Percentiles rank a stretch among this genome's conserved stretches.
Evolutionary conservation across 2,888 invertebrate species (phyloP).

Genomic region (Pocota personata): DNA sequence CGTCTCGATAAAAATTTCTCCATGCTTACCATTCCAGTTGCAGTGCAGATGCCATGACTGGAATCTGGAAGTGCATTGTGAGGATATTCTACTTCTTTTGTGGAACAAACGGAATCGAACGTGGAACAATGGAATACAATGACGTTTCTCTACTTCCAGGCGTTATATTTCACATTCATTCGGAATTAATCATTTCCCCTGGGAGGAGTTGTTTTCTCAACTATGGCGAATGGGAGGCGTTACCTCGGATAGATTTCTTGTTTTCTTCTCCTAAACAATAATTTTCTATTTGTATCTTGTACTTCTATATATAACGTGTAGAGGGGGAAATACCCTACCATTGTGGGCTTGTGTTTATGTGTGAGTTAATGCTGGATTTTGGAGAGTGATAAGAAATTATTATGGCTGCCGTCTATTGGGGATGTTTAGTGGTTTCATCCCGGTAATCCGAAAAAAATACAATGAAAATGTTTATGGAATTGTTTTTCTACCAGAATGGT

Average conservation of each 20-base stretch:
- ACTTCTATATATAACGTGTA: not conserved
- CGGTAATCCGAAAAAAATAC: constrained; percentile 21
- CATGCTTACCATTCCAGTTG: constrained; percentile 55
- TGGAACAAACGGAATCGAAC: constrained; percentile 25
- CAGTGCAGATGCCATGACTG: constrained; percentile 53
- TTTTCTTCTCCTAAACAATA: constrained; percentile 45
- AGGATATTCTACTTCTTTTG: not conserved
- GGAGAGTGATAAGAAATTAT: constrained; percentile 66
- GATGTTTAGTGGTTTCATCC: constrained; percentile 32
- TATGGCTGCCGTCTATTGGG: constrained; percentile 71
- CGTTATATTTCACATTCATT: not conserved
- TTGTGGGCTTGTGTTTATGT: not conserved
- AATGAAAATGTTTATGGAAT: constrained; percentile 19
- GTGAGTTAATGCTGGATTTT: constrained; percentile 55
- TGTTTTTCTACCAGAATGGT: not conserved
- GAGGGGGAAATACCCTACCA: constrained; percentile 39
- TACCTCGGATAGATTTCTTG: constrained; percentile 27
- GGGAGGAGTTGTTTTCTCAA: constrained; percentile 60
- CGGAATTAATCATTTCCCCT: constrained; percentile 58
- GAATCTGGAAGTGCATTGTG: constrained; percentile 1
- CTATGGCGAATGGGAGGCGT: constrained; percentile 68
- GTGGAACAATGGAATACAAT: not conserved
- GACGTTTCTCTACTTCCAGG: constrained; percentile 24
- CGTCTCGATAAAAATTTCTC: not conserved
- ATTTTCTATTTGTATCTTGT: constrained; percentile 53